Evolutionary conservation across 2,797 vertebrate species (phyloP), one percentile per base, ranked within the genome.

Genomic region (Sebastes minor): DNA sequence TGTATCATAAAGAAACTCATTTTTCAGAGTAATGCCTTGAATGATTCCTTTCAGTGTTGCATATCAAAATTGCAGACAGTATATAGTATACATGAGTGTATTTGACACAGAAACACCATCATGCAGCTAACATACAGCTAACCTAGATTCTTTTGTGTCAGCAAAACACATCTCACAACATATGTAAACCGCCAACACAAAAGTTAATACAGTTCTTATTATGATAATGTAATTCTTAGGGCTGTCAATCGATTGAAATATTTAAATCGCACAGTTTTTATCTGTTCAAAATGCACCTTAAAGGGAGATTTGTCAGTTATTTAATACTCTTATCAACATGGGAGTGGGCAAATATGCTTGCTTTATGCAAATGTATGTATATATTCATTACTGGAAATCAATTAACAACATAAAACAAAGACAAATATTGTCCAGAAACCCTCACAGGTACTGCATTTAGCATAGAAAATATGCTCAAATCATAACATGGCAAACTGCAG

Each of bases 91-190:
- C 20, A 70, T 60, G 56, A 52, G 30, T 81, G 66, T 22, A 18
- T 81, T 60, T 66, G 13, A 85, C 81, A 80, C 74, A 86, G 78
- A 91, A 90, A 90, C 88, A 80, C 85, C 74, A 71, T 59, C 35
- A 33, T 52, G 57, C 56, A 71, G 57, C 59, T 30, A 35, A 81
- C 70, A 53, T 49, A 49, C 46, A 49, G 57, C 59, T 35, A 35
- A 81, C 75, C 46, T 49, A 49, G 6, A 49, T 65, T 18, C 14
- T 28, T 22, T 60, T 23, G 42, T 65, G 57, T 81, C 76, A 65
- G 70, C 63, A 77, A 72, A 79, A 76, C 28, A 76, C 1, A 35
- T 16, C 46, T 64, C 32, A 75, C 18, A 64, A 42, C 27, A 57
- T 14, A 14, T 61, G 12, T 64, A 33, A 78, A 55, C 16, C 13